Base-by-base conservation (phyloP, 2,113 vertebrate species). In the Indri indri region DNA sequence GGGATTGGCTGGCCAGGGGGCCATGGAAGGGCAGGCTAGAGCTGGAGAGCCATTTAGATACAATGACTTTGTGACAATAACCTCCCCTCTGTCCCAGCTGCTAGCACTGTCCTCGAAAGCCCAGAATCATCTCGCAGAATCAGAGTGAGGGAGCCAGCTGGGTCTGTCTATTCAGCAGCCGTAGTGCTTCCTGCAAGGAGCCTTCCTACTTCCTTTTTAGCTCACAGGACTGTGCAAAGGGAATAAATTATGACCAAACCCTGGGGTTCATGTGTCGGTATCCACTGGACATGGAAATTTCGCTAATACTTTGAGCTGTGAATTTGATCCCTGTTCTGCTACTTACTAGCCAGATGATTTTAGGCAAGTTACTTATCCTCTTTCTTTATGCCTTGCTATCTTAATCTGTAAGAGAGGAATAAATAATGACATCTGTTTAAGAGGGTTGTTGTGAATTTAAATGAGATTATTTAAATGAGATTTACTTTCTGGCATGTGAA, bases 391-490 rank as follows among this genome's bases (percentile, higher is more conserved):
- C 54, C 30, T 97, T 86, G 34, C 71, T 74, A 82, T 95, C 79
- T 89, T 92, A 81, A 92, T 89, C 93, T 82, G 5, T 50, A 85
- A 92, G 77, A 88, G 8, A 94, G 50, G 32, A 95, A 92, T 77
- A 92, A 95, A 81, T 85, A 85, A 92, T 79, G 70, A 32, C 68
- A 91, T 70, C 66, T 97, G 87, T 73, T 90, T 90, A 95, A 91
- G 63, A 91, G 5, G 9, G n/a, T 57, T 94, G 77, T 37, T 96
- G 85, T 81, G 63, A 93, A 96, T 97, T 89, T 96, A 96, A 97
- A 94, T 74, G 83, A 74, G 40, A 96, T 90, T 91, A 85, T 86
- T 91, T 91, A 86, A 95, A 92, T 96, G 61, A 93, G 76, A 47
- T 71, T 50, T 77, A 42, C 59, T 92, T 96, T 8, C 74, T 95